Conservation (phyloP, 2,113 vertebrate species). For the Trachemys scripta region DNA sequence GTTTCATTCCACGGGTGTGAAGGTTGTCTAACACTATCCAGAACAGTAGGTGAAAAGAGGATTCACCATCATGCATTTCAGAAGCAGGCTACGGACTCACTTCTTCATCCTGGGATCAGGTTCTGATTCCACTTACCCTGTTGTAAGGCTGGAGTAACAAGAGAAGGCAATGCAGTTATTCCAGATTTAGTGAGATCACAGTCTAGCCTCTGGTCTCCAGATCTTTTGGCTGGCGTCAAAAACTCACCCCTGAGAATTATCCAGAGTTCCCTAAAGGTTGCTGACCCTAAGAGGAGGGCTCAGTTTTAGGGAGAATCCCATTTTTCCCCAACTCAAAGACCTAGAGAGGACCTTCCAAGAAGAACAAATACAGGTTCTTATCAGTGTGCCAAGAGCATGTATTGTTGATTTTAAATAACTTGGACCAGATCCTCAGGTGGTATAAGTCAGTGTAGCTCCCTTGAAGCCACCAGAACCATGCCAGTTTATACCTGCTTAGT, state of each 20-base stretch:
- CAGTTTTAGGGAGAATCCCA: neutral
- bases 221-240: neutral
- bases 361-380: neutral
- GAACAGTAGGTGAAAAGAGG: neutral
- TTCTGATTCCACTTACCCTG: accelerated
- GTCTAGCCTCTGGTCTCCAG: neutral
- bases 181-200: neutral
- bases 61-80: neutral
- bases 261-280: neutral
- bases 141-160: neutral
- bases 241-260: neutral
- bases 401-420: neutral
- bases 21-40: neutral
- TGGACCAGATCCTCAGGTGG: neutral
- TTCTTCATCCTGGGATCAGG: accelerated
- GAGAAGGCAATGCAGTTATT: neutral
- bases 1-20: neutral
- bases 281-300: neutral
- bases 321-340: neutral
- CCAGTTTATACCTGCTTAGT: neutral
- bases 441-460: neutral
- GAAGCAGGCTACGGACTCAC: accelerated
- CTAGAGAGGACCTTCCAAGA: neutral
- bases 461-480: neutral
- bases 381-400: neutral